Evolutionary conservation across 2,113 vertebrate genomes (phyloP).

Genomic region (Podarcis cretensis): DNA sequence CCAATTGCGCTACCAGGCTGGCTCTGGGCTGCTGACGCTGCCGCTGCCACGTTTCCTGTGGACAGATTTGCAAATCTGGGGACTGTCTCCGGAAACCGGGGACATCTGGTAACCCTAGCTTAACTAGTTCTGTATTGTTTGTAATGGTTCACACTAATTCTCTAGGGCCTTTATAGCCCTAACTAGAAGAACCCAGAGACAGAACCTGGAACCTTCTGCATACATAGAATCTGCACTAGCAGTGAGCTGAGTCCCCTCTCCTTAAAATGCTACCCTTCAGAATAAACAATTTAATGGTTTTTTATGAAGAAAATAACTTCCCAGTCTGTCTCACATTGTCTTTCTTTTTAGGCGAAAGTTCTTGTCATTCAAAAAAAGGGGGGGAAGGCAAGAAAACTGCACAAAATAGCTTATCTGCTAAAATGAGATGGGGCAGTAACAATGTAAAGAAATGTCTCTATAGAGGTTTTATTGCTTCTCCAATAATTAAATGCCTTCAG

Average conservation of each 20-base stretch:
- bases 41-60: too few relatives aligned
- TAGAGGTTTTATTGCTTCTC: background rate
- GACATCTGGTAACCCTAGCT: background rate
- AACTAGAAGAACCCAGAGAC: background rate
- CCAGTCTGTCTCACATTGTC: background rate
- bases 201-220: background rate
- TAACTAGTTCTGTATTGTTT: background rate
- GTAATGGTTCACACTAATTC: too few relatives aligned
- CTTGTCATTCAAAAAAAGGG: background rate
- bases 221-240: background rate
- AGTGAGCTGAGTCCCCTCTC: background rate
- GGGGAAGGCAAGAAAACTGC: background rate
- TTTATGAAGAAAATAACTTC: conserved; percentile 1
- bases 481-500: background rate
- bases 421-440: background rate
- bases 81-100: too few relatives aligned
- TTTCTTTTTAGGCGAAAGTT: background rate
- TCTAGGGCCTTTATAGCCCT: background rate
- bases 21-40: too few relatives aligned
- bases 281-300: background rate
- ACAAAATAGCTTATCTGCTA: background rate
- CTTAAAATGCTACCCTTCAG: background rate
- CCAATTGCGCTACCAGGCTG: too few relatives aligned
- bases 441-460: background rate
- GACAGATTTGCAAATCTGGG: too few relatives aligned